These are phyloP conservation scores for Bombus breviceps DNA, from an alignment of 1,140 invertebrate species.

Conservation along the genomic window DNA sequence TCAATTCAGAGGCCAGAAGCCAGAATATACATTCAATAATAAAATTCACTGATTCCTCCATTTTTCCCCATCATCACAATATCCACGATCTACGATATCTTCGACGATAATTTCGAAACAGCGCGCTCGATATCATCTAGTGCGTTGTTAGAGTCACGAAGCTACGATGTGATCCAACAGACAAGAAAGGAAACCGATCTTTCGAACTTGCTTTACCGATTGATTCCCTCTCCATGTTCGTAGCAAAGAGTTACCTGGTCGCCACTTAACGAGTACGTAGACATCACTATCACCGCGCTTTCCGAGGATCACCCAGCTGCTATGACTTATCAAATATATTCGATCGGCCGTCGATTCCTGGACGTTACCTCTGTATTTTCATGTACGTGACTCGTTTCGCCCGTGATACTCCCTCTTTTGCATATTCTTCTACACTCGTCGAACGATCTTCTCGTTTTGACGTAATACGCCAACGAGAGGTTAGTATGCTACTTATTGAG, in stretches of 20 bases:
- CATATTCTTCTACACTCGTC: no score
- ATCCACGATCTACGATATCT: conserved; percentile 58
- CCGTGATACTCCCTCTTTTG: neutral
- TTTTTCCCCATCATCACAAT: conserved; percentile 70
- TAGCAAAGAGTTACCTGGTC: conserved; percentile 6
- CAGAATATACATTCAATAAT: conserved; percentile 38
- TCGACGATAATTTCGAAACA: conserved; percentile 73
- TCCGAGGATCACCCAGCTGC: conserved; percentile 24
- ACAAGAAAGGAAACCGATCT: conserved; percentile 72
- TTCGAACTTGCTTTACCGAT: conserved; percentile 66
- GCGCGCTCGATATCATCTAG: conserved; percentile 69
- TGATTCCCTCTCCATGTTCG: conserved; percentile 60
- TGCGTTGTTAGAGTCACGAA: conserved; percentile 68
- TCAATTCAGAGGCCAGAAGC: conserved; percentile 22
- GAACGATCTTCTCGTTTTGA: neutral
- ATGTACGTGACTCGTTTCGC: conserved; percentile 43
- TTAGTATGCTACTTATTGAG: neutral
- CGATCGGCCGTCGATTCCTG: conserved; percentile 28
- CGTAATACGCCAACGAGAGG: neutral
- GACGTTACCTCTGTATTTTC: conserved; percentile 41
- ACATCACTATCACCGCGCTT: conserved; percentile 22
- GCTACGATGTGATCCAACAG: conserved; percentile 55
- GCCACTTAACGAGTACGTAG: conserved; percentile 51
- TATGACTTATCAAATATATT: conserved; percentile 50
- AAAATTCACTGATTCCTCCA: neutral